phyloP scores from a whole-genome alignment of 2,888 invertebrate species.

The Plagodis pulveraria region DNA sequence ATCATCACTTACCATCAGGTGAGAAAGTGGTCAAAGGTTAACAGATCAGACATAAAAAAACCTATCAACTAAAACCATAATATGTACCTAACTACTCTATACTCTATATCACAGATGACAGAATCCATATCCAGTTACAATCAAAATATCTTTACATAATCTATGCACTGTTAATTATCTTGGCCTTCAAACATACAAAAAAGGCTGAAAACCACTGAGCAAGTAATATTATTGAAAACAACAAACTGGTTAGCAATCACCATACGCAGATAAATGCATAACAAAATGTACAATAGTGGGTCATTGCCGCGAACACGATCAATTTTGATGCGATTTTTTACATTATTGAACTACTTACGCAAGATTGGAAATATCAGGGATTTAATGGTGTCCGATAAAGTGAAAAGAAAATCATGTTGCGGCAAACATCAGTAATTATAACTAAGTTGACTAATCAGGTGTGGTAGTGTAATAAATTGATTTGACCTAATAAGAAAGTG shows the following conservation, averaged over 20 bases:
- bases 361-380: constrained; percentile 19
- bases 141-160: no score
- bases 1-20: no score
- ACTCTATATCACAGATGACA: background rate
- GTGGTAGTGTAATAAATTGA: no score
- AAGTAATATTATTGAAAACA: no score
- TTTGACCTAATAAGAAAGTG: no score
- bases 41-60: no score
- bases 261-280: constrained; percentile 42
- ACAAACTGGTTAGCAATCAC: constrained; percentile 27
- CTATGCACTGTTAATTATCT: background rate
- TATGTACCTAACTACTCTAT: background rate
- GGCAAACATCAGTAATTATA: background rate
- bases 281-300: constrained; percentile 55
- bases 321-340: constrained; percentile 53
- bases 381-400: constrained; percentile 1
- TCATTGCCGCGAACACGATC: constrained; percentile 64
- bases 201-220: no score
- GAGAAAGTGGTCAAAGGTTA: no score
- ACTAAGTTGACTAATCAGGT: background rate
- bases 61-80: no score
- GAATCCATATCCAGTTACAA: no score
- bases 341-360: constrained; percentile 51
- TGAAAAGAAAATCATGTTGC: background rate
- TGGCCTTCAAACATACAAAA: constrained; percentile 21